phyloP scores from a whole-genome alignment of 1,140 invertebrate genomes.

The Danaus plexippus region DNA sequence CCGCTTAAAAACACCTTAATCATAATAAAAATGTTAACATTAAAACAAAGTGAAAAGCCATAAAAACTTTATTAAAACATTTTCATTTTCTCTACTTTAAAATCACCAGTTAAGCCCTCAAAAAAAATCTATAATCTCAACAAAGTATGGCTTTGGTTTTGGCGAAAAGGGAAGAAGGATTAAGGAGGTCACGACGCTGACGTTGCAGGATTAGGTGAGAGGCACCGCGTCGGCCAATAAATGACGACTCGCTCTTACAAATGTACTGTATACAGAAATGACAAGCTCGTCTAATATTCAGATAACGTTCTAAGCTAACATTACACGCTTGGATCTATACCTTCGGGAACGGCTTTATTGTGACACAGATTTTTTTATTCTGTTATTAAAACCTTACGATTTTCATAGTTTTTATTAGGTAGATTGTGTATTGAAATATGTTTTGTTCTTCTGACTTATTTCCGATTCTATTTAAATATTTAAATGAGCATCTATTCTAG shows the following conservation, averaged over 20 bases:
- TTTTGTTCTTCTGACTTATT: too few species aligned
- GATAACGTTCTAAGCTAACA: too few species aligned
- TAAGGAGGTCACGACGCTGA: slow-evolving; percentile 60
- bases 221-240: slow-evolving; percentile 52
- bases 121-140: slow-evolving; percentile 42
- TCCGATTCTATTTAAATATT: too few species aligned
- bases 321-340: too few species aligned
- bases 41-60: background rate
- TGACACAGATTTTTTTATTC: too few species aligned
- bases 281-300: too few species aligned
- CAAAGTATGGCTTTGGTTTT: slow-evolving; percentile 40
- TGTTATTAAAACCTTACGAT: too few species aligned
- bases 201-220: slow-evolving; percentile 54
- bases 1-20: too few species aligned
- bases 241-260: slow-evolving; percentile 32
- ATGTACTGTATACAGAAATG: slow-evolving; percentile 1
- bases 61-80: slow-evolving; percentile 3
- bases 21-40: background rate
- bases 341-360: too few species aligned
- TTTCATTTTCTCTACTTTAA: slow-evolving; percentile 12
- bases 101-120: slow-evolving; percentile 30
- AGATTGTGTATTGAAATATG: too few species aligned
- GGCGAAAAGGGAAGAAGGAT: slow-evolving; percentile 56
- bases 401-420: too few species aligned
- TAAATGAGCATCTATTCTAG: slow-evolving; percentile 15